Conservation (phyloP, 1,140 invertebrate genomes). For the Temnothorax longispinosus region DNA sequence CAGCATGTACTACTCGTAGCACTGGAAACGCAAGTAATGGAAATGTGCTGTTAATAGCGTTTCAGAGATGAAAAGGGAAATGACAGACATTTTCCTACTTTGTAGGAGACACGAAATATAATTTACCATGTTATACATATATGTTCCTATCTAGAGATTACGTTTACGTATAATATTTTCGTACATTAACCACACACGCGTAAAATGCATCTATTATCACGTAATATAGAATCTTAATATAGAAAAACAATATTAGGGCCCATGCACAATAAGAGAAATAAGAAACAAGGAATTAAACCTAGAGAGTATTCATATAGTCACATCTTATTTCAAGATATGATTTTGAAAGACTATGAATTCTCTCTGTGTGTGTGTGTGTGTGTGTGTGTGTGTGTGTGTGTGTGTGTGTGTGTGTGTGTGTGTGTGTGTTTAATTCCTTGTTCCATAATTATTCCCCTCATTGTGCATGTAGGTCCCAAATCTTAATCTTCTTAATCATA, state of each 20-base stretch:
- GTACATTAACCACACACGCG: background rate
- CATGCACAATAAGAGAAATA: no score
- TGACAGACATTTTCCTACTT: slow-evolving; percentile 60
- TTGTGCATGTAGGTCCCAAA: no score
- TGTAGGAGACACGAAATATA: slow-evolving; percentile 25
- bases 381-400: no score
- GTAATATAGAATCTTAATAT: background rate
- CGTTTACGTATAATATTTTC: slow-evolving; percentile 22
- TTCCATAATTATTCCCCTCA: no score
- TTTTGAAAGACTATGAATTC: no score
- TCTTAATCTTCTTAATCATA: slow-evolving; percentile 8
- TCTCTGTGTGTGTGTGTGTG: no score
- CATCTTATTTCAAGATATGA: no score
- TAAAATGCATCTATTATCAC: background rate
- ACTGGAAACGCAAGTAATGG: slow-evolving; percentile 54
- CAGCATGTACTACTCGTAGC: slow-evolving; percentile 46
- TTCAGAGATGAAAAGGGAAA: slow-evolving; percentile 57
- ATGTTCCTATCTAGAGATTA: slow-evolving; percentile 26
- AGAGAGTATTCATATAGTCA: no score
- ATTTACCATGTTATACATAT: slow-evolving; percentile 20
- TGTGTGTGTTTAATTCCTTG: no score
- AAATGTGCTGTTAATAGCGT: slow-evolving; percentile 59
- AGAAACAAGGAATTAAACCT: no score
- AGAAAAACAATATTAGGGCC: background rate
- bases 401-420: no score